Percentiles rank a stretch among this genome's conserved stretches.
Evolutionary conservation across 2,113 vertebrate genomes (phyloP).

Genomic region (Clarias gariepinus): DNA sequence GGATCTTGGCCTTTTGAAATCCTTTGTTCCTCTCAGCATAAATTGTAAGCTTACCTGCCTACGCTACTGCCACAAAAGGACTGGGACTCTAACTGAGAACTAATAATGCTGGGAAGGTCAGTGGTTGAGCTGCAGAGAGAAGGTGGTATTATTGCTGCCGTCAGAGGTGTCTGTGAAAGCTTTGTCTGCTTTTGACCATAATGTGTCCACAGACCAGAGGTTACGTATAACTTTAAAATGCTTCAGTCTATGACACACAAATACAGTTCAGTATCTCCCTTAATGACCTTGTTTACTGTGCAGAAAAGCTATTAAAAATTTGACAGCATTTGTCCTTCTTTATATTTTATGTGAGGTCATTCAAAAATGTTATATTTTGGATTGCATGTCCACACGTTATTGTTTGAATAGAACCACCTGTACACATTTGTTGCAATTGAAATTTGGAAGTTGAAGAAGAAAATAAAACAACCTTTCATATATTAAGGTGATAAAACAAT

Average conservation of each 20-base stretch:
- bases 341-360: background rate
- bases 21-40: background rate
- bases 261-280: too few relatives aligned
- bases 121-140: background rate
- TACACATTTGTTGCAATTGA: too few relatives aligned
- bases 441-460: too few relatives aligned
- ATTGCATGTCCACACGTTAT: background rate
- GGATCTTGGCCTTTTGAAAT: background rate
- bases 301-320: background rate
- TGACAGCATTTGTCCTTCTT: background rate
- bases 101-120: background rate
- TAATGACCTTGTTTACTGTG: background rate
- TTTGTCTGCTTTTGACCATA: constrained; percentile 11
- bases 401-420: background rate
- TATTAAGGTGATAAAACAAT: too few relatives aligned
- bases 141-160: background rate
- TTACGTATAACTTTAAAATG: background rate
- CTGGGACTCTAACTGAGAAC: background rate
- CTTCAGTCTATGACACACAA: background rate
- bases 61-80: background rate
- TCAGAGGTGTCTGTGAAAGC: background rate
- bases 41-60: background rate
- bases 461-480: background rate
- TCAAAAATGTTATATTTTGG: background rate
- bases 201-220: background rate